Evolutionary conservation across 2,797 vertebrate genomes (phyloP).

Genomic region (Cuculus canorus): DNA sequence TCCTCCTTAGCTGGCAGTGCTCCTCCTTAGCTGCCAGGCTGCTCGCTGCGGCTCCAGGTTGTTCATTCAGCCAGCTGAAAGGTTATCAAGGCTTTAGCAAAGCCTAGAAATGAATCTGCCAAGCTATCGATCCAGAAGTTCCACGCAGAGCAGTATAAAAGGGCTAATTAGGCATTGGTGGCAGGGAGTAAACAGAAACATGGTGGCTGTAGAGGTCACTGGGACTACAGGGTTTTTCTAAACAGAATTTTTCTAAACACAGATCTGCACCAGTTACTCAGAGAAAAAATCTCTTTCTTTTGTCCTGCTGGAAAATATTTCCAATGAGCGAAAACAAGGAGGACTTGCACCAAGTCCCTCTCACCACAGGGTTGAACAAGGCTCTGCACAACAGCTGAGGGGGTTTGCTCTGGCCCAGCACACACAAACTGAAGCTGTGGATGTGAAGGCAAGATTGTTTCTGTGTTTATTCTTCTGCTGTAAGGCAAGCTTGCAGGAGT

Average conservation of each 20-base stretch:
- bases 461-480: not conserved
- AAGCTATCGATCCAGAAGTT: not conserved
- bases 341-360: not conserved
- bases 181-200: not conserved
- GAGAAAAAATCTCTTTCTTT: not conserved
- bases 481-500: not conserved
- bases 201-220: not conserved
- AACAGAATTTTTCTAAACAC: not conserved
- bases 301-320: not conserved
- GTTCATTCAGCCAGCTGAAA: not conserved
- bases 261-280: rapidly evolving
- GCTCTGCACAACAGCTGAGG: not conserved
- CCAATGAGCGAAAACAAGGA: not conserved
- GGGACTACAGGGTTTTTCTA: not conserved
- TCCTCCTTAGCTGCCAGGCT: not conserved
- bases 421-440: not conserved
- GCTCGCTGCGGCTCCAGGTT: not conserved
- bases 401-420: not conserved
- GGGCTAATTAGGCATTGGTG: not conserved
- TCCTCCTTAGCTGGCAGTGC: not conserved
- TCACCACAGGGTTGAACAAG: not conserved
- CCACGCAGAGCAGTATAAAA: not conserved
- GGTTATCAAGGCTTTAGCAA: not conserved
- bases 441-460: not conserved
- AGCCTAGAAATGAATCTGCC: not conserved